Evolutionary conservation across 2,113 vertebrate genomes (phyloP).

Genomic region (Damaliscus lunatus): DNA sequence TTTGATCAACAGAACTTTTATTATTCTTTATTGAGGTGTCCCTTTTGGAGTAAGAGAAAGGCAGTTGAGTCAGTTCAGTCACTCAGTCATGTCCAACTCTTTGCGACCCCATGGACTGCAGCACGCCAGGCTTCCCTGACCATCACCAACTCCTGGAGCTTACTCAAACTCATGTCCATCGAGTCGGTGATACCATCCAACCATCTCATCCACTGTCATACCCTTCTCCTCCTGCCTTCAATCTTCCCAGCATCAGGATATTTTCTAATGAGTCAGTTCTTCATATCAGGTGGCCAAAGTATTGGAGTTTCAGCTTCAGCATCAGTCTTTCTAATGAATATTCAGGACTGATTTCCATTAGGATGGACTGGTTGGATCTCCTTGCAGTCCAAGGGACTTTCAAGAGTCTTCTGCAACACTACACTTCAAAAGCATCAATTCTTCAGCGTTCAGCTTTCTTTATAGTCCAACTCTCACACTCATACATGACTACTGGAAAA

Average conservation of each 20-base stretch:
- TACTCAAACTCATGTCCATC: neutral
- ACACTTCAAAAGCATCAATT: neutral
- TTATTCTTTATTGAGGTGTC: neutral
- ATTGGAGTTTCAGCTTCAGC: neutral
- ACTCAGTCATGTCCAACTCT: rapidly evolving
- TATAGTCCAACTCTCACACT: neutral
- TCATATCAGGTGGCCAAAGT: neutral
- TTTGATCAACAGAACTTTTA: neutral
- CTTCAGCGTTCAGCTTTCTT: neutral
- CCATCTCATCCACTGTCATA: neutral
- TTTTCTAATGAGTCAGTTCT: neutral
- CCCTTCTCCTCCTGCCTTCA: neutral
- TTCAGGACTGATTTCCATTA: neutral
- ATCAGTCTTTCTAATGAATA: neutral
- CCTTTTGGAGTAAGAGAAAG: neutral
- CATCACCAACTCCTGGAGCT: neutral
- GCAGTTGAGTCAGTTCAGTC: neutral
- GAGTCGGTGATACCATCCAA: neutral
- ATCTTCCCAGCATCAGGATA: neutral
- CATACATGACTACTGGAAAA: neutral
- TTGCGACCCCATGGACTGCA: neutral
- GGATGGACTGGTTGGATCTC: neutral
- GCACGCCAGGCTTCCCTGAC: neutral
- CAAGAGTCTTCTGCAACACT: neutral
- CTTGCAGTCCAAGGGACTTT: neutral